Conservation (phyloP, 1,140 invertebrate species). For the Caenorhabditis latens region DNA sequence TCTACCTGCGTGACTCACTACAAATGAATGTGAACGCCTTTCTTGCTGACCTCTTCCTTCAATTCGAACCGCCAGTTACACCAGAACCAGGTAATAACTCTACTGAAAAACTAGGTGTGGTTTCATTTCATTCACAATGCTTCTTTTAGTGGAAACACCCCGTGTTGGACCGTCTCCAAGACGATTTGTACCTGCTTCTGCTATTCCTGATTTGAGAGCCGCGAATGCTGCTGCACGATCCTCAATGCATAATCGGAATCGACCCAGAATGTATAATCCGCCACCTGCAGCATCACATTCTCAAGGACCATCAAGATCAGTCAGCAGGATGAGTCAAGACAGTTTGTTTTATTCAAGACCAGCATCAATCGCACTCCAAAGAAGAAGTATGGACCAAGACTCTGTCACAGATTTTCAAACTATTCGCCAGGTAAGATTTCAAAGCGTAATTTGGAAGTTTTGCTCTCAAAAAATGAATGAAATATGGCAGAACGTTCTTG, state of each 20-base stretch:
- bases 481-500: too few species aligned
- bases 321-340: slow-evolving; percentile 64
- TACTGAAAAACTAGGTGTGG: slow-evolving; percentile 6
- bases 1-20: slow-evolving; percentile 87
- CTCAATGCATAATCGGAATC: slow-evolving; percentile 30
- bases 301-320: slow-evolving; percentile 51
- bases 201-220: slow-evolving; percentile 73
- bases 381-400: slow-evolving; percentile 47
- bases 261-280: slow-evolving; percentile 14
- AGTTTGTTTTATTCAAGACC: slow-evolving; percentile 49
- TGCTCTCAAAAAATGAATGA: too few species aligned
- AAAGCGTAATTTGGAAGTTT: too few species aligned
- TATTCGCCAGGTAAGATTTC: slow-evolving; percentile 4
- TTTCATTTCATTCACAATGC: slow-evolving; percentile 11
- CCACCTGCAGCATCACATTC: neutral
- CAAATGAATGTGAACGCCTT: slow-evolving; percentile 90
- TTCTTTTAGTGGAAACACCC: slow-evolving; percentile 44
- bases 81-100: slow-evolving; percentile 37
- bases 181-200: slow-evolving; percentile 74
- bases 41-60: slow-evolving; percentile 93
- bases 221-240: slow-evolving; percentile 71
- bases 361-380: slow-evolving; percentile 14
- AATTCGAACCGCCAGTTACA: slow-evolving; percentile 83
- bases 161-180: slow-evolving; percentile 68
- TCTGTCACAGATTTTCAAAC: slow-evolving; percentile 38